These are phyloP conservation scores for Drosophila flavopinicola DNA, from an alignment of 2,888 invertebrate genomes.

Conservation along the genomic window DNA sequence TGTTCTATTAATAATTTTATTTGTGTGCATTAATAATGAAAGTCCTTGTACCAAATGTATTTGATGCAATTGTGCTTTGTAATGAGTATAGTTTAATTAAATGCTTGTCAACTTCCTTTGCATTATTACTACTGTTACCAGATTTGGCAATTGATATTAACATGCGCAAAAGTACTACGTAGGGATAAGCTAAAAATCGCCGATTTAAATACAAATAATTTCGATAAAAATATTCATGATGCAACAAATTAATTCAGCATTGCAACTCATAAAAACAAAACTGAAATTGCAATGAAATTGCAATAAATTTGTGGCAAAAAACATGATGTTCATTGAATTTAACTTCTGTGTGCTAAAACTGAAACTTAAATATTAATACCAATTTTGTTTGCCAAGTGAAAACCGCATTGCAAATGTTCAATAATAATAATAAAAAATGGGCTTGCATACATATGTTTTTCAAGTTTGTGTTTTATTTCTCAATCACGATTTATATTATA, in stretches of 20 bases:
- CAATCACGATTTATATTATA: background rate
- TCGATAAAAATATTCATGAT: too few relatives aligned
- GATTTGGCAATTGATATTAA: background rate
- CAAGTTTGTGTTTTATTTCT: too few relatives aligned
- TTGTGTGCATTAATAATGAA: background rate
- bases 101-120: background rate
- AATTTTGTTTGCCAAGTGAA: background rate
- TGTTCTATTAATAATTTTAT: slow-evolving; percentile 27
- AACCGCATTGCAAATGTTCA: background rate
- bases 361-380: slow-evolving; percentile 12
- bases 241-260: too few relatives aligned
- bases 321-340: background rate
- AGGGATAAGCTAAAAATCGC: too few relatives aligned
- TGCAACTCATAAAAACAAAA: too few relatives aligned
- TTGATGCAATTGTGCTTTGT: background rate
- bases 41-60: slow-evolving; percentile 6
- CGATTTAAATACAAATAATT: too few relatives aligned
- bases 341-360: background rate
- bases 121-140: background rate
- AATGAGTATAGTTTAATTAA: background rate
- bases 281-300: too few relatives aligned
- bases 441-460: too few relatives aligned
- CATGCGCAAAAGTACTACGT: background rate
- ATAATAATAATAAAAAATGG: background rate
- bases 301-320: too few relatives aligned